Evolutionary conservation across 2,797 vertebrate species (phyloP), one percentile per base, ranked within the genome.

Genomic region (Buceros bicornis): DNA sequence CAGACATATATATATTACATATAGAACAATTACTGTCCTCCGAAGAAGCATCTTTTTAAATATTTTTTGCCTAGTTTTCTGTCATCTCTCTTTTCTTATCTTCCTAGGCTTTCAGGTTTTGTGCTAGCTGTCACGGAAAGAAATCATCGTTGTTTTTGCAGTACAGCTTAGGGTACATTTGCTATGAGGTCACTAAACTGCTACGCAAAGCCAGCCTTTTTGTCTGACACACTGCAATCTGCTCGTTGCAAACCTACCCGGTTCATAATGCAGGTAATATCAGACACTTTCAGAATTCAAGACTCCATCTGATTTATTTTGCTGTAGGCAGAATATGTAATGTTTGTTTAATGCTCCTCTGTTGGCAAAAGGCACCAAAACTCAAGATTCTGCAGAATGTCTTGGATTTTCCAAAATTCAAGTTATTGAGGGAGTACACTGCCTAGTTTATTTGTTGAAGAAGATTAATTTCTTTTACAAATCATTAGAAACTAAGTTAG

Each of bases 251-350:
- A 87, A 91, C 12, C 78, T 85, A 69, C 6, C 21, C 73, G 61
- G 76, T 71, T 93, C 93, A 82, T 17, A 87, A 73, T 6, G 11
- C 82, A 84, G 62, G 60, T 51, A 31, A 18, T 56, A 94, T 90
- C 93, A 95, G 72, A 91, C 93, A 58, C 79, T 92, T 92, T 95
- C 93, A 89, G 87, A 92, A 96, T 79, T 91, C 87, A 89, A 96
- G 82, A 72, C 54, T 93, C 61, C 64, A 26, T 84, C 79, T 82
- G 26, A 86, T 96, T 91, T 97, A 74, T 97, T 90, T 89, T 95
- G 92, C 91, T 92, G 82, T 58, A 96, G 93, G 89, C 92, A 93
- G 82, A 95, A 97, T 65, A 87, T 8, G 3, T 14, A 87, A 86
- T 62, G 66, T 85, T 62, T 87, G 60, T 89, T 95, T 93, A 93